Percentiles rank a stretch among this genome's conserved stretches.
phyloP scores from a whole-genome alignment of 2,888 invertebrate genomes.

The Axea sp. region DNA sequence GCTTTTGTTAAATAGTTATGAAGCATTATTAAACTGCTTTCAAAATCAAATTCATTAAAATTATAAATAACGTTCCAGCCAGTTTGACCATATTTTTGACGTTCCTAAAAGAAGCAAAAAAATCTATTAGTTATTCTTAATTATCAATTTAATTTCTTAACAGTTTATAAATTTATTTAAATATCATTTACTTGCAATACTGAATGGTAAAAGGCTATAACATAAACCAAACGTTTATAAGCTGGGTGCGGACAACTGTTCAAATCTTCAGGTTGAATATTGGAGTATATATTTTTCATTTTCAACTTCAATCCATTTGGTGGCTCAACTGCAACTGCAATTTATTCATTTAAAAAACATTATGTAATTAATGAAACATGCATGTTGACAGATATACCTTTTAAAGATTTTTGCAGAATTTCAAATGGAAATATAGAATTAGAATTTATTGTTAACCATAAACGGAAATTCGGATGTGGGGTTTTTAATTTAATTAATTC shows the following conservation, averaged over 20 bases:
- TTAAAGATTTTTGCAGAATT: conserved; percentile 90
- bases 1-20: conserved; percentile 90
- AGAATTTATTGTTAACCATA: conserved; percentile 96
- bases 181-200: conserved; percentile 86
- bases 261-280: conserved; percentile 86
- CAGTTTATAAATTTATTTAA: background rate
- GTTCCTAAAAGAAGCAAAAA: conserved; percentile 82
- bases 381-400: conserved; percentile 81
- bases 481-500: conserved; percentile 87
- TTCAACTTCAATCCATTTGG: conserved; percentile 94
- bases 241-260: conserved; percentile 87
- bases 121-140: background rate
- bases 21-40: conserved; percentile 91
- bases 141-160: no score
- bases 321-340: conserved; percentile 92
- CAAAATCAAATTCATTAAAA: conserved; percentile 95
- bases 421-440: conserved; percentile 93
- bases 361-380: background rate
- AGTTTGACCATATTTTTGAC: conserved; percentile 94
- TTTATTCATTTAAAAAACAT: no score
- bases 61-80: conserved; percentile 97
- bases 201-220: conserved; percentile 95
- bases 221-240: conserved; percentile 90
- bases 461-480: conserved; percentile 93
- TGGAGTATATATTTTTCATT: conserved; percentile 92